Conservation (phyloP, 2,113 vertebrate species). For the Brienomyrus brachyistius region DNA sequence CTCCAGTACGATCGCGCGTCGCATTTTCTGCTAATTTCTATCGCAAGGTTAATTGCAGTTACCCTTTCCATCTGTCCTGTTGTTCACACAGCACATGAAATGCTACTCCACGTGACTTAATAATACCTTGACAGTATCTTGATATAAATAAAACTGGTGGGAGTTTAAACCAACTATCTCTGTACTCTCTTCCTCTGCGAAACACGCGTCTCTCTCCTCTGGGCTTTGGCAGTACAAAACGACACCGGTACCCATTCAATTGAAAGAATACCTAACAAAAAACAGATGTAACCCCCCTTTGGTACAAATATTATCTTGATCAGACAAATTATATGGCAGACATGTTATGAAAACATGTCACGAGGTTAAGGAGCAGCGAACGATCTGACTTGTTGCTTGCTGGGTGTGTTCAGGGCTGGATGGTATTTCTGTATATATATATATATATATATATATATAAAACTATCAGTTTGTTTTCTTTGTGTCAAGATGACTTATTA, state of each 20-base stretch:
- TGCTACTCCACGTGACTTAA: not conserved
- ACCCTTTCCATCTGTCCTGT: not conserved
- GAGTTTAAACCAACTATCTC: not conserved
- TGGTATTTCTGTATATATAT: not conserved
- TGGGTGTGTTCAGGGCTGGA: not conserved
- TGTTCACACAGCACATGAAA: not conserved
- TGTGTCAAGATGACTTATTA: not conserved
- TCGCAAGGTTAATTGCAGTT: not conserved
- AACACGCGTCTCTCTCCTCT: not conserved
- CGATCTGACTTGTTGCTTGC: not conserved
- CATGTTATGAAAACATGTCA: not conserved
- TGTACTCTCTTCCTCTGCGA: not conserved
- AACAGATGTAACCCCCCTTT: not conserved
- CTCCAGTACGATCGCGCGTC: not conserved
- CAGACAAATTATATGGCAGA: slow-evolving; percentile 10
- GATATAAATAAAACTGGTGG: not conserved
- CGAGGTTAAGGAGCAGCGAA: not conserved
- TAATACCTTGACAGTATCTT: not conserved
- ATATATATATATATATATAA: not conserved
- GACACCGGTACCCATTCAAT: not conserved
- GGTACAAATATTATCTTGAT: slow-evolving; percentile 1
- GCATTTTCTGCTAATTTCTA: not conserved
- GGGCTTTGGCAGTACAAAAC: not conserved
- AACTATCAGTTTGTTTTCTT: not conserved
- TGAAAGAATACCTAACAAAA: not conserved